Base-by-base conservation (phyloP, 1,140 invertebrate species). In the Oscheius sp. region DNA sequence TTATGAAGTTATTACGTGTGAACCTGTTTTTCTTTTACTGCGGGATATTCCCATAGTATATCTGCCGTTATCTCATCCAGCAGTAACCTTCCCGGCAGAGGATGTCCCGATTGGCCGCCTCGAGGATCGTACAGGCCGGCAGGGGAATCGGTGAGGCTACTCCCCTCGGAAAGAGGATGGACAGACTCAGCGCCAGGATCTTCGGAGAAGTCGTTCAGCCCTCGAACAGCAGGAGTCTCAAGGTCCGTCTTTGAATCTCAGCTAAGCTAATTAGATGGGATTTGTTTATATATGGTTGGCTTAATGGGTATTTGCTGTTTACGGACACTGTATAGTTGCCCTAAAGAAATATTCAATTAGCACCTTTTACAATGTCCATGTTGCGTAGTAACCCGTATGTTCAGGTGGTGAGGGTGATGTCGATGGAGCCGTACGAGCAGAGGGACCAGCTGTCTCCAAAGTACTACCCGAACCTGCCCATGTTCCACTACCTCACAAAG, bases 401-500 rank as follows among this genome's bases (percentile, higher is more conserved):
- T 31, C 79, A 80, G 49, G 76, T 83, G 10, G 78, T 81, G 2
- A 78, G 79, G n/a, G 73, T 84, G 42, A 82, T 83, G 81, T 59
- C 74, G 10, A 66, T 73, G 1, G 81, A 83, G 46, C 82, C 82
- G 32, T 77, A 68, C 26, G 82, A 83, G 45, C 80, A 83, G 35
- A 77, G 72, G 42, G 79, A 78, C 42, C 68, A 78, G 23, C 62
- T 74, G 1, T 74, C 72, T 7, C 64, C 66, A 2, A 28, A 77
- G 18, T 83, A 83, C 66, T 84, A 76, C 59, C 83, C 82, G 18
- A 84, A 84, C 67, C 63, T 72, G 62, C 82, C 82, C 20, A 83
- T 83, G 82, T 84, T 83, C 38, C 82, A 83, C 65, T 84, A 83
- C 66, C 59, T 83, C 15, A 83, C 81, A 3, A 83, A 84, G 68